Evolutionary conservation across 2,113 vertebrate species (phyloP), one percentile per base, ranked within the genome.

Genomic region (Oryzias javanicus): DNA sequence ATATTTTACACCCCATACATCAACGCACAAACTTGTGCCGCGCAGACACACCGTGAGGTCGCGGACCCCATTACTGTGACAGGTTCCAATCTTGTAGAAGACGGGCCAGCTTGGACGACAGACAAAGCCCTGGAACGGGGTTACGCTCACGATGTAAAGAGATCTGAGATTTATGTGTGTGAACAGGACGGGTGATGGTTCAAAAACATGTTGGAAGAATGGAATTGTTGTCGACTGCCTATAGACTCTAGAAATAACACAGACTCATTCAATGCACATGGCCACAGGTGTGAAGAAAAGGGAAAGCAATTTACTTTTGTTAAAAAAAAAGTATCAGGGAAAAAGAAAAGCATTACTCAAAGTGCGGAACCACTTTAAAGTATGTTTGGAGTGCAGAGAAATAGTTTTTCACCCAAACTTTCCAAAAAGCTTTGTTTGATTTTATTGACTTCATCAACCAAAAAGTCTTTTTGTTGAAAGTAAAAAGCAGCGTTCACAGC

Each of bases 71-170:
- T 87, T 87, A 86, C 64, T 7, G 29, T 7, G 48, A 84, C 79
- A 81, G 81, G 76, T 79, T 86, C 77, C 82, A 86, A 89, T 88
- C 78, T 82, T 88, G 83, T 87, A 66, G 74, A 83, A 78, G 83
- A 70, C 19, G 64, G 55, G 53, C 59, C 55, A 40, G 67, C 41
- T 20, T 63, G 71, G 49, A 35, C 58, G 48, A 67, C 68, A 79
- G 76, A 86, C 67, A 78, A 73, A 65, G 44, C 45, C 65, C 51
- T 55, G 60, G 55, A 56, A 66, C 44, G 48, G 25, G 74, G 72
- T 76, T 70, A 78, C 29, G 55, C 71, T 81, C 64, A 73, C 67
- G 77, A 75, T 20, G 6, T 22, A 35, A 42, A 45, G 40, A 64
- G 60, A 56, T 74, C 63, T 64, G 70, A 68, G 74, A 70, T 82